Conservation (phyloP, 2,888 invertebrate genomes). For the Salpingus planirostris region DNA sequence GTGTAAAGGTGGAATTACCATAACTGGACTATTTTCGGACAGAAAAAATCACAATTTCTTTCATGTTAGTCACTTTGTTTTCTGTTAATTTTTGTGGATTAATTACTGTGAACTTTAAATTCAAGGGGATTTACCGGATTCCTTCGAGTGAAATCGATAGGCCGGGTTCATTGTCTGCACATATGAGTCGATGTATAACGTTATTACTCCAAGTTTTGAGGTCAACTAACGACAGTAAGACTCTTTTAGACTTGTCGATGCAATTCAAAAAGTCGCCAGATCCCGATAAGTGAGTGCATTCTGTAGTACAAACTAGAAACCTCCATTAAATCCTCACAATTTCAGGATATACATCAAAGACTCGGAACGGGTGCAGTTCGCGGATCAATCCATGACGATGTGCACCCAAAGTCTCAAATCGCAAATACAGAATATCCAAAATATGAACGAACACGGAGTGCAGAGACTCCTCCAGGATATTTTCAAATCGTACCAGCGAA, state of each 20-base stretch:
- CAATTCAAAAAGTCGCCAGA: slow-evolving; percentile 76
- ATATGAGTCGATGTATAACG: slow-evolving; percentile 78
- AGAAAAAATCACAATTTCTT: slow-evolving; percentile 81
- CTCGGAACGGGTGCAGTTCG: slow-evolving; percentile 71
- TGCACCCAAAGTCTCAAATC: slow-evolving; percentile 62
- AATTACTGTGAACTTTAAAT: slow-evolving; percentile 2
- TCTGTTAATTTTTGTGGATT: slow-evolving; percentile 1
- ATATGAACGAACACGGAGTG: slow-evolving; percentile 33
- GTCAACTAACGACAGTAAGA: slow-evolving; percentile 70
- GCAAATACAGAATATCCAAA: slow-evolving; percentile 45
- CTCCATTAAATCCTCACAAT: too few relatives aligned
- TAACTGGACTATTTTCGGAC: slow-evolving; percentile 78
- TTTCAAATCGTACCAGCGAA: slow-evolving; percentile 61
- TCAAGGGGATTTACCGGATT: slow-evolving; percentile 82
- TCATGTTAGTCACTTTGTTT: slow-evolving; percentile 54
- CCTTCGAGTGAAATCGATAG: slow-evolving; percentile 85
- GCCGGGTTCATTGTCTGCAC: slow-evolving; percentile 83
- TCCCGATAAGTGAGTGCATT: slow-evolving; percentile 73
- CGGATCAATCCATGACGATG: slow-evolving; percentile 67
- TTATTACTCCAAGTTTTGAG: slow-evolving; percentile 74
- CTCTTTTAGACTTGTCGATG: slow-evolving; percentile 68
- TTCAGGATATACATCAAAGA: slow-evolving; percentile 74
- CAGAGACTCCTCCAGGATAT: slow-evolving; percentile 47
- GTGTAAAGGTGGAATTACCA: slow-evolving; percentile 55
- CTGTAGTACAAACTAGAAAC: too few relatives aligned